Evolutionary conservation across 2,113 vertebrate genomes (phyloP).

Genomic region (Spilogale gracilis): DNA sequence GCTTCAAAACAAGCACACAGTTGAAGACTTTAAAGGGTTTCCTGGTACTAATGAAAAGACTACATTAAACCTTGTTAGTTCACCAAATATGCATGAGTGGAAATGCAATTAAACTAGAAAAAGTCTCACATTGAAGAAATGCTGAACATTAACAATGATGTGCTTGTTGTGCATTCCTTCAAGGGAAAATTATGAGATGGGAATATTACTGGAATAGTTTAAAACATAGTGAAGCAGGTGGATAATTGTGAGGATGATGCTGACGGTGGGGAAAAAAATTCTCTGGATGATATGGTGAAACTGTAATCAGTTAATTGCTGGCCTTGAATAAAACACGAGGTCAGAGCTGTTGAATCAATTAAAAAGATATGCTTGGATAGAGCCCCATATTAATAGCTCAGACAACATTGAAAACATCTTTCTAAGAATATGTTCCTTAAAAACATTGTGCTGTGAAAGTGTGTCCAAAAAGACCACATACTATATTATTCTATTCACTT

Average conservation of each 20-base stretch:
- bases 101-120: neutral
- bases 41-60: neutral
- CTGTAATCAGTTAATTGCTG: neutral
- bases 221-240: neutral
- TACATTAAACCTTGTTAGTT: conserved; percentile 40
- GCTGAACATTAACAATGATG: neutral
- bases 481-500: neutral
- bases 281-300: neutral
- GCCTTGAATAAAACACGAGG: neutral
- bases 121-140: neutral
- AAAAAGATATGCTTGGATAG: neutral
- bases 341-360: neutral
- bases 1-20: neutral
- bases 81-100: neutral
- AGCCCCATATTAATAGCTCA: neutral
- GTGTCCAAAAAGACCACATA: neutral
- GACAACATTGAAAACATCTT: neutral
- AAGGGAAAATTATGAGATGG: neutral
- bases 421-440: neutral
- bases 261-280: neutral
- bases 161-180: neutral
- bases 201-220: neutral
- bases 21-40: neutral
- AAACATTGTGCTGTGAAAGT: neutral
- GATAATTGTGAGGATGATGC: conserved; percentile 14